Conservation (phyloP, 2,888 invertebrate genomes). For the Lochmaea capreae region DNA sequence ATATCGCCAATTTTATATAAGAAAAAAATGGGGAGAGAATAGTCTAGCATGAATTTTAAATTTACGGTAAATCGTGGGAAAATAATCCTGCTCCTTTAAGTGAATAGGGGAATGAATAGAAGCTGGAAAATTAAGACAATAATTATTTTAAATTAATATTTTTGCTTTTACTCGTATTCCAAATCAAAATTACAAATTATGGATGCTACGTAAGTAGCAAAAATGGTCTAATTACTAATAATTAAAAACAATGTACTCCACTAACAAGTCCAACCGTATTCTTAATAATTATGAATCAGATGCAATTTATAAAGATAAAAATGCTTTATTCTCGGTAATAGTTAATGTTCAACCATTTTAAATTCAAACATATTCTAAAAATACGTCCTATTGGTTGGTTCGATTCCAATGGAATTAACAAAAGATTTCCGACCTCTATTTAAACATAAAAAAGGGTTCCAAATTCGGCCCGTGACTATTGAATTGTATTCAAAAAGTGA, state of each 20-base stretch:
- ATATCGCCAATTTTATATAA: slow-evolving; percentile 55
- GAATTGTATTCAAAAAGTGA: slow-evolving; percentile 49
- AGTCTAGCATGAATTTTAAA: slow-evolving; percentile 57
- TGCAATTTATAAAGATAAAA: no score
- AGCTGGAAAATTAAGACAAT: background rate
- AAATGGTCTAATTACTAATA: no score
- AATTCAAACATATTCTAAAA: slow-evolving; percentile 53
- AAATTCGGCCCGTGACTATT: slow-evolving; percentile 27
- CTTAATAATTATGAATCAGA: no score
- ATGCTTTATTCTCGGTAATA: background rate
- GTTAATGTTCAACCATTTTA: slow-evolving; percentile 27
- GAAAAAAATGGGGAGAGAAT: slow-evolving; percentile 56
- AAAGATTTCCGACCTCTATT: slow-evolving; percentile 50
- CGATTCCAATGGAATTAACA: slow-evolving; percentile 50
- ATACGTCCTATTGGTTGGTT: slow-evolving; percentile 48
- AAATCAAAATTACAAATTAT: no score
- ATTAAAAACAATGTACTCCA: no score
- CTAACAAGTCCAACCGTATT: no score
- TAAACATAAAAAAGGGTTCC: slow-evolving; percentile 58
- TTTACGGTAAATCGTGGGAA: slow-evolving; percentile 56
- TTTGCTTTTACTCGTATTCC: no score
- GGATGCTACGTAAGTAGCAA: no score
- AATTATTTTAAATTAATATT: no score
- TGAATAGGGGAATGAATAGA: background rate
- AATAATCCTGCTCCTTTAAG: background rate